A percentile compares a stretch with the other conserved stretches of the same genome.
phyloP scores from a whole-genome alignment of 2,888 invertebrate genomes.

The Eupeodes latifasciatus region DNA sequence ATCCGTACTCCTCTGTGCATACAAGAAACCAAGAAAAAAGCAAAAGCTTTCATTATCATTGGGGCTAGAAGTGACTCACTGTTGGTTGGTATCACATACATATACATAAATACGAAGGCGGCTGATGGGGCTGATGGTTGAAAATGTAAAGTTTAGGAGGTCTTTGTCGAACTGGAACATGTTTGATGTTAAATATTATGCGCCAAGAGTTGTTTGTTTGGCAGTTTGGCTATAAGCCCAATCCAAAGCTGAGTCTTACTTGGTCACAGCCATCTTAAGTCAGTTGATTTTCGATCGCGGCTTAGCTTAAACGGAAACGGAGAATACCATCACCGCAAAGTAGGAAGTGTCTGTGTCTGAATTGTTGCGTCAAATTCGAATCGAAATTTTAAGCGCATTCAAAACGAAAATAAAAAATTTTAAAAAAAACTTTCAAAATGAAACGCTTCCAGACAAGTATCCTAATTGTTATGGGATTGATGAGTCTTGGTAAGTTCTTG shows the following conservation, averaged over 20 bases:
- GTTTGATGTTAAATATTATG: constrained; percentile 52
- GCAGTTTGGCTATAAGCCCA: constrained; percentile 48
- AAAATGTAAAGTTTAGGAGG: constrained; percentile 46
- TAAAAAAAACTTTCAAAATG: constrained; percentile 77
- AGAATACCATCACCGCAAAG: constrained; percentile 56
- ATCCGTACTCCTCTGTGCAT: constrained; percentile 36
- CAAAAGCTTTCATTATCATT: constrained; percentile 78
- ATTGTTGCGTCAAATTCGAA: constrained; percentile 45
- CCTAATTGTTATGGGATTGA: constrained; percentile 78
- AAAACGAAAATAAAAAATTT: background rate
- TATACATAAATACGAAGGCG: background rate
- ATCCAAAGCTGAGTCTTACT: constrained; percentile 25
- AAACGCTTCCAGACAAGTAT: constrained; percentile 77
- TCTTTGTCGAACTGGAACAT: constrained; percentile 53
- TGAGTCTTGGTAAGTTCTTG: constrained; percentile 79
- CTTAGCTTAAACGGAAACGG: constrained; percentile 70
- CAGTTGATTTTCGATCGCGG: constrained; percentile 71
- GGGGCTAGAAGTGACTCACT: constrained; percentile 19
- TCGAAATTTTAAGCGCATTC: constrained; percentile 31
- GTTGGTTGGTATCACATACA: background rate
- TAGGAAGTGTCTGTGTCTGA: constrained; percentile 56
- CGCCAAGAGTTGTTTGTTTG: constrained; percentile 34
- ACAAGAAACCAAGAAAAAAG: constrained; percentile 31
- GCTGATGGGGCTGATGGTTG: constrained; percentile 31
- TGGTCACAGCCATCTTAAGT: constrained; percentile 52